phyloP scores from a whole-genome alignment of 2,797 vertebrate species.

The Gymnoscopelus braueri region DNA sequence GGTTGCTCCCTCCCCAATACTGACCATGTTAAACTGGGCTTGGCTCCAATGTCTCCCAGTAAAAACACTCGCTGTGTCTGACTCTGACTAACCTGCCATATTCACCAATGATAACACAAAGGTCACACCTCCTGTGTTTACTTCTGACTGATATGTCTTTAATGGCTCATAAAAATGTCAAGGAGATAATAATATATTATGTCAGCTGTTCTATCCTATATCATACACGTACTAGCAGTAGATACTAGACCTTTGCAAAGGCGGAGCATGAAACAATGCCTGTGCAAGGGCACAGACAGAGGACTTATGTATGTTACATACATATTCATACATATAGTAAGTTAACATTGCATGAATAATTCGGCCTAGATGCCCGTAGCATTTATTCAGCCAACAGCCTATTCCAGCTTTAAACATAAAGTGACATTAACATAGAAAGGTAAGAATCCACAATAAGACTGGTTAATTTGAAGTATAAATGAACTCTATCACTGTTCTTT shows the following conservation, averaged over 20 bases:
- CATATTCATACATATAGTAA: conserved; percentile 37
- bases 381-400: conserved; percentile 37
- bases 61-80: conserved; percentile 13
- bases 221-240: conserved; percentile 3
- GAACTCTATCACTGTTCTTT: neutral
- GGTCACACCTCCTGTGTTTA: conserved; percentile 19
- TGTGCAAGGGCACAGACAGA: conserved; percentile 38
- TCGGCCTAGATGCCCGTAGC: conserved; percentile 52
- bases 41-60: conserved; percentile 18
- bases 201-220: conserved; percentile 20
- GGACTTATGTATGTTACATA: conserved; percentile 25
- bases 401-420: conserved; percentile 41
- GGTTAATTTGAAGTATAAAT: neutral
- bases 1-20: conserved; percentile 5
- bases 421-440: conserved; percentile 26
- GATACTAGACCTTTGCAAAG: conserved; percentile 12
- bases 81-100: conserved; percentile 20
- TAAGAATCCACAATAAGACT: conserved; percentile 8
- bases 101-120: conserved; percentile 41
- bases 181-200: conserved; percentile 16
- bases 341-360: conserved; percentile 62
- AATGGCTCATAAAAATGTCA: conserved; percentile 43
- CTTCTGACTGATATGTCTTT: conserved; percentile 33
- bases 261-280: conserved; percentile 5
- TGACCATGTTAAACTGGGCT: conserved; percentile 26